Evolutionary conservation across 37 sponge, comb jelly and placozoan genomes (phyloP).

Genomic region (Amphimedon queenslandica): DNA sequence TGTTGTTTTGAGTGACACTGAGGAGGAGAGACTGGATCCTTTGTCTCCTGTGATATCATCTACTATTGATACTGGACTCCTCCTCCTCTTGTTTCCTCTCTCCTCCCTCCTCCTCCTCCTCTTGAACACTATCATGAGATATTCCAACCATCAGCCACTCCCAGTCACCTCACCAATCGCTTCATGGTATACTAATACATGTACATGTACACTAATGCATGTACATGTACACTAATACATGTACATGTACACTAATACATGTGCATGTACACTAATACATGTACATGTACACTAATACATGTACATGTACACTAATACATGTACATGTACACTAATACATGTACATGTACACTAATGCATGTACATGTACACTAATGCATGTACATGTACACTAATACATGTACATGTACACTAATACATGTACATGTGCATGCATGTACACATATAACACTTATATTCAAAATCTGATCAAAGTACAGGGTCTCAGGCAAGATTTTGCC

Average conservation of each 20-base stretch:
- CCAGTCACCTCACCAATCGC: neutral
- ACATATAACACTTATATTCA: too few species aligned
- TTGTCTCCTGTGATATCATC: neutral
- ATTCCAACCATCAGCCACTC: constrained; percentile 30
- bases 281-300: neutral
- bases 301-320: neutral
- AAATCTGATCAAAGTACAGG: too few species aligned
- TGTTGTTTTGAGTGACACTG: neutral
- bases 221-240: constrained; percentile 1
- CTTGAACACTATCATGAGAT: constrained; percentile 31
- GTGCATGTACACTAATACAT: neutral
- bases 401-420: neutral
- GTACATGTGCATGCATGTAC: neutral
- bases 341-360: neutral
- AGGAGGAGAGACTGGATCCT: neutral
- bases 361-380: neutral
- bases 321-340: constrained; percentile 1
- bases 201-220: neutral
- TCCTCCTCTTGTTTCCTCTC: neutral
- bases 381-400: neutral
- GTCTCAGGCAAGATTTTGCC: too few species aligned
- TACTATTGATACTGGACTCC: neutral
- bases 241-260: neutral
- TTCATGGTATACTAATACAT: constrained; percentile 9
- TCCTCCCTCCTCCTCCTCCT: neutral